Evolutionary conservation across 92 coral and sea anemone genomes (phyloP).

Genomic region (Porites cylindrica): DNA sequence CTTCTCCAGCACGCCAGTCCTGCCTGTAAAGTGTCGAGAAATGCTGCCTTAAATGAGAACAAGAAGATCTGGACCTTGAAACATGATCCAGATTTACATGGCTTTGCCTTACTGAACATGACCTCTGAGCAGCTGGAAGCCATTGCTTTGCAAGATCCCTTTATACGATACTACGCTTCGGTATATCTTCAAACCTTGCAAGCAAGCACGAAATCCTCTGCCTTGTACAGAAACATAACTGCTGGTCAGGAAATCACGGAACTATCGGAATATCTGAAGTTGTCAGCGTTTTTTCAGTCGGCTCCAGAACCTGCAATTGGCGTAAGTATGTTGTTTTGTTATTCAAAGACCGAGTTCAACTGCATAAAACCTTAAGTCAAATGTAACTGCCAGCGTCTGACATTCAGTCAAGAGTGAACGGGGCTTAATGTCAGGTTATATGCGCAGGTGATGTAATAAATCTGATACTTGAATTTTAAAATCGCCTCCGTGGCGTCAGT

Average conservation of each 20-base stretch:
- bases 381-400: not conserved
- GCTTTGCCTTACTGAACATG: slow-evolving; percentile 36
- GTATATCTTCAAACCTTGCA: not conserved
- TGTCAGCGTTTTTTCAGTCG: slow-evolving; percentile 27
- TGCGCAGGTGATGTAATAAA: too few species aligned
- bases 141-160: slow-evolving; percentile 9
- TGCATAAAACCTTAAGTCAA: too few species aligned
- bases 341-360: not conserved
- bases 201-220: not conserved
- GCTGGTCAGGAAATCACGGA: slow-evolving; percentile 8
- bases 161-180: not conserved
- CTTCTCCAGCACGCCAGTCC: slow-evolving; percentile 35
- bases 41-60: slow-evolving; percentile 1
- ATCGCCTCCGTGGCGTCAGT: too few species aligned
- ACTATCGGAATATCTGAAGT: slow-evolving; percentile 4
- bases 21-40: not conserved
- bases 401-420: not conserved
- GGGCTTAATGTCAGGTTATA: too few species aligned
- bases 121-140: slow-evolving; percentile 8
- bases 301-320: slow-evolving; percentile 20
- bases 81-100: slow-evolving; percentile 1
- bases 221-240: not conserved
- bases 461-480: too few species aligned
- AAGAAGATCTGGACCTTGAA: not conserved
- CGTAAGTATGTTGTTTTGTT: not conserved